Conservation (phyloP, 92 coral and sea anemone genomes). For the Pocillopora grandis region DNA sequence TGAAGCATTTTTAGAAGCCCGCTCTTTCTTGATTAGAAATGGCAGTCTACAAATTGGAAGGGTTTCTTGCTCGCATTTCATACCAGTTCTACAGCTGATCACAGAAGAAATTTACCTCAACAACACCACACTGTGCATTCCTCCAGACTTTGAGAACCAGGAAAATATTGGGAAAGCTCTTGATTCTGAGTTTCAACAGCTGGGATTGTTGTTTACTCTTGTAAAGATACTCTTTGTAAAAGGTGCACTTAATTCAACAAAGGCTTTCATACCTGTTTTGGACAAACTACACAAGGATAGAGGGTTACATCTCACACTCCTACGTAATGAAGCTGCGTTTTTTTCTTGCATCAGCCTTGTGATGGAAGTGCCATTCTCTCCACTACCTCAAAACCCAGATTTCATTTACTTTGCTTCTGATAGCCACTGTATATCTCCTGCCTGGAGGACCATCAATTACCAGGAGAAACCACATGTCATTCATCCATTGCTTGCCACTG, state of each 20-base stretch:
- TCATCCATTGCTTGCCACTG: constrained; percentile 53
- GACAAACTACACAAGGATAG: constrained; percentile 45
- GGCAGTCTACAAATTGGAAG: constrained; percentile 11
- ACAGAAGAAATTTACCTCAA: constrained; percentile 24
- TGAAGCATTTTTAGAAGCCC: constrained; percentile 38
- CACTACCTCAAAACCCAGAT: constrained; percentile 37
- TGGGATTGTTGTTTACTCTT: constrained; percentile 53
- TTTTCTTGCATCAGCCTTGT: constrained; percentile 46
- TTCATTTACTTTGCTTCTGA: constrained; percentile 57
- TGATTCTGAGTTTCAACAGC: constrained; percentile 47
- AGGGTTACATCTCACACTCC: constrained; percentile 43
- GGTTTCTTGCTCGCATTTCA: constrained; percentile 28
- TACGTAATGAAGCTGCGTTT: constrained; percentile 64
- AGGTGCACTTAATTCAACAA: constrained; percentile 42
- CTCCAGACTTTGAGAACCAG: constrained; percentile 17
- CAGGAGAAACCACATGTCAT: constrained; percentile 37
- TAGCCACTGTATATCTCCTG: constrained; percentile 58
- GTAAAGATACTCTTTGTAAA: constrained; percentile 51
- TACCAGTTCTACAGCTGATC: constrained; percentile 37
- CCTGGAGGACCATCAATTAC: constrained; percentile 46
- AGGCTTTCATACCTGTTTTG: constrained; percentile 42
- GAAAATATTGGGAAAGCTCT: constrained; percentile 16
- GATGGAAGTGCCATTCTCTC: constrained; percentile 49
- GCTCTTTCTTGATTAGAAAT: constrained; percentile 20
- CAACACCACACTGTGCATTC: constrained; percentile 12